Base-by-base conservation (phyloP, 2,888 invertebrate genomes). In the Drosophila mimetica region DNA sequence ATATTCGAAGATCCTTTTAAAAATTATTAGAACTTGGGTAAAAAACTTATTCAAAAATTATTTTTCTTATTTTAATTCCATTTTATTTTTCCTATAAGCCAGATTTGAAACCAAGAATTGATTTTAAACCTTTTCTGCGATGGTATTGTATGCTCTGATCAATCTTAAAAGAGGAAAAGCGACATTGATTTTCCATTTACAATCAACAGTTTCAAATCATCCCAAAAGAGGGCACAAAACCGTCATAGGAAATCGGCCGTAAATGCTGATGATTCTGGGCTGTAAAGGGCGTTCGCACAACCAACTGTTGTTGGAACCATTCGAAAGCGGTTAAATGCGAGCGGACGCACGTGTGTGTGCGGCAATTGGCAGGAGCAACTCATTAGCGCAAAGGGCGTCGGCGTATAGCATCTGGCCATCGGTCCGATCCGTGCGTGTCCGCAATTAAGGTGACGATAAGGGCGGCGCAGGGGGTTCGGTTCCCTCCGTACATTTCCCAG, bases 321-420 rank as follows among this genome's bases (percentile, higher is more conserved):
- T 63, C 14, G 20, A 66, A 50, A 66, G 20, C 36, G 42, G 34
- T 42, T 42, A 32, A 50, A 50, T 50, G 63, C 66, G n/a, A 25
- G 14, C 39, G 65, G 64, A 67, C 20, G 32, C 34, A 54, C 47
- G 41, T 18, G 64, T 18, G 64, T 51, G 36, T 54, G 69, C 30
- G 34, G 57, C 60, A 65, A 50, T 65, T 65, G 63, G 14, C 57
- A 57, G 71, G 69, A 42, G 41, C 47, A 53, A 69, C 69, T 69
- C 69, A 69, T 69, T 69, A 69, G 72, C 65, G 63, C 65, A 37
- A 13, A 47, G 74, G 73, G 22, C 46, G 73, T 55, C n/a, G n/a
- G n/a, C 44, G 16, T 44, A 44, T 53, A 53, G 60, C 60, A 71
- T 71, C 71, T 66, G 65, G 70, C 41, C 55, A 46, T 47, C 70